phyloP scores from a whole-genome alignment of 2,888 invertebrate species.

The Sialis fuliginosa region DNA sequence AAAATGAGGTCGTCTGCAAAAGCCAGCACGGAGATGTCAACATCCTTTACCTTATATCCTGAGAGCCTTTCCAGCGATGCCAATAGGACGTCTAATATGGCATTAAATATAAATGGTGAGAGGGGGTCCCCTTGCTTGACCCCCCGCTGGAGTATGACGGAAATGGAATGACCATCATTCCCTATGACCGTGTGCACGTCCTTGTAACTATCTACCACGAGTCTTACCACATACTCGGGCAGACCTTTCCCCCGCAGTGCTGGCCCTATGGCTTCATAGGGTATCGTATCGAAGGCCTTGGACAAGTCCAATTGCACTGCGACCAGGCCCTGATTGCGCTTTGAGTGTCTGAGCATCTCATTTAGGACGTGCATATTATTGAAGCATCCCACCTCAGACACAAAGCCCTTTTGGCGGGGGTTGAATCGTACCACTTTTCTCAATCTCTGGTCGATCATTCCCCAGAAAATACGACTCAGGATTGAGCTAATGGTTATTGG shows the following conservation, averaged over 20 bases:
- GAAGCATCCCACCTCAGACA: conserved; percentile 9
- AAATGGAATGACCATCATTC: background rate
- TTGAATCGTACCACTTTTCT: conserved; percentile 2
- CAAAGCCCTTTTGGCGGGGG: conserved; percentile 11
- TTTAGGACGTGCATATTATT: conserved; percentile 4
- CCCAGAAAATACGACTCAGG: conserved; percentile 10
- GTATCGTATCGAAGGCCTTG: conserved; percentile 19
- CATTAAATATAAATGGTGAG: conserved; percentile 16
- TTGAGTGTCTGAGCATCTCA: background rate
- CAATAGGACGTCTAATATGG: background rate
- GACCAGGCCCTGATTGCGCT: conserved; percentile 13
- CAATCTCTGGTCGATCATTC: conserved; percentile 8
- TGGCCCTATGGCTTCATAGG: conserved; percentile 5
- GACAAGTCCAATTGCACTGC: conserved; percentile 19
- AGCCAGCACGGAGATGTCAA: background rate
- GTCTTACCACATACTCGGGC: background rate
- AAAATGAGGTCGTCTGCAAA: background rate
- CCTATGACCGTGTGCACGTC: background rate
- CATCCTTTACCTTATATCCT: background rate
- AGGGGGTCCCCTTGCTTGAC: conserved; percentile 18
- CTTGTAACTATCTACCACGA: background rate
- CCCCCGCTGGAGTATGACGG: conserved; percentile 8
- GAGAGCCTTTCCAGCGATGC: background rate
- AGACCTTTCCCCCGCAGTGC: background rate
- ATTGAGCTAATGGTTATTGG: conserved; percentile 12